These are phyloP conservation scores for Pandemis corylana DNA, from an alignment of 2,888 invertebrate genomes.

Conservation along the genomic window DNA sequence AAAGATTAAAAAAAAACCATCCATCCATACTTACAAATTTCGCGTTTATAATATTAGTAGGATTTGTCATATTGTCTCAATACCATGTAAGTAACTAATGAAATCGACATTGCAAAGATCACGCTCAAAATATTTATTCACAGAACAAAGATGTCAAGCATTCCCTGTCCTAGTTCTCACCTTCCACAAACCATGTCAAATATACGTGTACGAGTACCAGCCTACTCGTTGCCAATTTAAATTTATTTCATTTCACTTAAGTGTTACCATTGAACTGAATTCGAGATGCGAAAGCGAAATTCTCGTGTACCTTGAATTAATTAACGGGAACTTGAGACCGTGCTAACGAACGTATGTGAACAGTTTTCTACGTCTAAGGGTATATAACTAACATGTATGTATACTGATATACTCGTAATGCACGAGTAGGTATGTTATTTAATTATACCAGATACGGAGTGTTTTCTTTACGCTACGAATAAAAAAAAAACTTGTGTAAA, in stretches of 20 bases:
- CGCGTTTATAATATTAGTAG: background rate
- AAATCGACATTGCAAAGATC: too few species aligned
- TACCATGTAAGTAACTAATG: too few species aligned
- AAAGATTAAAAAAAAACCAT: too few species aligned
- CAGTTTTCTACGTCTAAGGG: background rate
- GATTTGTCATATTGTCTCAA: too few species aligned
- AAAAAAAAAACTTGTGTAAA: too few species aligned
- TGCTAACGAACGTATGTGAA: slow-evolving; percentile 5
- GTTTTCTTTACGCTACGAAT: too few species aligned
- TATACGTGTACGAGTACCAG: background rate
- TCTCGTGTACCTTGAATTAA: slow-evolving; percentile 5
- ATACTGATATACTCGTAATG: too few species aligned
- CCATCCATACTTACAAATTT: too few species aligned
- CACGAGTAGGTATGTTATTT: too few species aligned
- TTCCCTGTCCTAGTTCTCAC: background rate
- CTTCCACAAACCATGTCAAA: background rate
- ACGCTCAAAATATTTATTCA: too few species aligned
- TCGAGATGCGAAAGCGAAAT: slow-evolving; percentile 11
- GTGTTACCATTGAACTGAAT: slow-evolving; percentile 45
- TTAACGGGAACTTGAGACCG: background rate
- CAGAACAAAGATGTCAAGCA: too few species aligned
- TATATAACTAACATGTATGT: background rate
- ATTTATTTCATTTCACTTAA: slow-evolving; percentile 31
- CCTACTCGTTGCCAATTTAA: background rate
- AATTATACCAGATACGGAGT: too few species aligned